phyloP scores from a whole-genome alignment of 2,888 invertebrate species.

The Acanthosepion esculentum region DNA sequence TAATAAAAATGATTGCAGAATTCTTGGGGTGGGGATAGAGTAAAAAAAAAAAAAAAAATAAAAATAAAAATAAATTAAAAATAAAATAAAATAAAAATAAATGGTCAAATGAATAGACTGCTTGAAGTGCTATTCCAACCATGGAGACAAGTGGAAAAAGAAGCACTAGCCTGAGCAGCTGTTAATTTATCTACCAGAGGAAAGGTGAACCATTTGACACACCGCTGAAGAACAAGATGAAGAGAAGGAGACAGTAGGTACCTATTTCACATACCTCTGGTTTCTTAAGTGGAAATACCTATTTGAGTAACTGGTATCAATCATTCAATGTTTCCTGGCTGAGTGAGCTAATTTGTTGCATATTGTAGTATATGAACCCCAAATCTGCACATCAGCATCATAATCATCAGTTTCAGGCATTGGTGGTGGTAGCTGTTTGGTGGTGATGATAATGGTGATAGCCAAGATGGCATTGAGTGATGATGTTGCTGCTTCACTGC shows the following conservation, averaged over 20 bases:
- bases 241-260: conserved; percentile 47
- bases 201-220: conserved; percentile 41
- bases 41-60: too few relatives aligned
- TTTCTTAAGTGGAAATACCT: conserved; percentile 47
- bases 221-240: conserved; percentile 33
- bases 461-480: neutral
- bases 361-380: neutral
- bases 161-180: conserved; percentile 33
- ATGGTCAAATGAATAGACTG: neutral
- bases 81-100: neutral
- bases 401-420: neutral
- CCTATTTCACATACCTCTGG: conserved; percentile 49
- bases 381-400: neutral
- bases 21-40: neutral
- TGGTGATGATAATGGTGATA: neutral
- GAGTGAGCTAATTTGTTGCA: neutral
- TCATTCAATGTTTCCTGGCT: neutral
- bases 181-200: conserved; percentile 38
- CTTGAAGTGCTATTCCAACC: conserved; percentile 42
- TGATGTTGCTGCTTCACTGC: neutral
- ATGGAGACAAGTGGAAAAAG: neutral
- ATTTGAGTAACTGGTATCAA: conserved; percentile 46
- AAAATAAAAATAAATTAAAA: too few relatives aligned
- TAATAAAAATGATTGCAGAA: neutral
- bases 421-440: neutral